Conservation (phyloP, 2,888 invertebrate genomes). For the Capitulum mitella region DNA sequence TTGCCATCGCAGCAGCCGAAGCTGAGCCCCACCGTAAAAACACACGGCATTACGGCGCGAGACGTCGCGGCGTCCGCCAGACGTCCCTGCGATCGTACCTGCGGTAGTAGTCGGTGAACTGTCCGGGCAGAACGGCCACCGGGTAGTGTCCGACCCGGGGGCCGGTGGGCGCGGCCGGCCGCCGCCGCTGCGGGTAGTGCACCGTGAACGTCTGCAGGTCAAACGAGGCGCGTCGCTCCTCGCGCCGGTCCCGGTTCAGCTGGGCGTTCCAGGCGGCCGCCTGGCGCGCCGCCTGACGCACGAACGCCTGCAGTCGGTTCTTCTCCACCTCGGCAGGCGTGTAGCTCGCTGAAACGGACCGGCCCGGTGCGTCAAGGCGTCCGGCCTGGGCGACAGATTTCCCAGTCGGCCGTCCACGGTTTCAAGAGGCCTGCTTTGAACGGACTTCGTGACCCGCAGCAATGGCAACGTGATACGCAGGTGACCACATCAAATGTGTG, state of each 20-base stretch:
- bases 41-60: no score
- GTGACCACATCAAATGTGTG: no score
- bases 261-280: slow-evolving; percentile 82
- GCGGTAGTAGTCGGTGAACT: slow-evolving; percentile 81
- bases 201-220: slow-evolving; percentile 88
- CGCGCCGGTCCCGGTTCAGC: slow-evolving; percentile 64
- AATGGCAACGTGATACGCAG: no score
- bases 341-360: slow-evolving; percentile 35
- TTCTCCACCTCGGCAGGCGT: slow-evolving; percentile 38
- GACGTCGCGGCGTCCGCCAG: no score
- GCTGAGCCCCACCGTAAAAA: no score
- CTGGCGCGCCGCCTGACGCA: slow-evolving; percentile 74
- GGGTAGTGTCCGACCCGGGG: slow-evolving; percentile 62
- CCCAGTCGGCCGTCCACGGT: no score
- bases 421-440: no score
- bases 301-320: slow-evolving; percentile 52
- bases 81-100: slow-evolving; percentile 48
- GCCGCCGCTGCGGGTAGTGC: slow-evolving; percentile 56
- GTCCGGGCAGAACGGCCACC: slow-evolving; percentile 89
- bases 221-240: slow-evolving; percentile 71
- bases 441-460: no score
- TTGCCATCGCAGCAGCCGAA: no score
- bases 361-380: no score
- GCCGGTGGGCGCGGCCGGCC: slow-evolving; percentile 41
- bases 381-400: no score